A percentile compares a stretch with the other conserved stretches of the same genome.
These are phyloP conservation scores for Anoplius nigerrimus DNA, from an alignment of 2,888 invertebrate species.

Conservation along the genomic window DNA sequence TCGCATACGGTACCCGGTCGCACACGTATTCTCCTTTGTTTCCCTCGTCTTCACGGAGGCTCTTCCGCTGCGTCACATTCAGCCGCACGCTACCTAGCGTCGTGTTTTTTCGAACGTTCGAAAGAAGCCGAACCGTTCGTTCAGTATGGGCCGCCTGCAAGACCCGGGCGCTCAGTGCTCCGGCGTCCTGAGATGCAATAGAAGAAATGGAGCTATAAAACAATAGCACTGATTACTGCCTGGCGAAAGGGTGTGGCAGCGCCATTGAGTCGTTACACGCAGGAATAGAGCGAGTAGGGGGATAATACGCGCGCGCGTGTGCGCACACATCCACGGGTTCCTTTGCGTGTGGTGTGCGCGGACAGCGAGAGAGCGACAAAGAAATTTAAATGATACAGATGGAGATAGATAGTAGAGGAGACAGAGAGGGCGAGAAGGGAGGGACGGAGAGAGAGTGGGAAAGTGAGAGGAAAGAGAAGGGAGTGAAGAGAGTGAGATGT, in stretches of 20 bases:
- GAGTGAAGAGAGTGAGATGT: constrained; percentile 25
- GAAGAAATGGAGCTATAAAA: constrained; percentile 67
- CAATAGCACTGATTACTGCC: constrained; percentile 74
- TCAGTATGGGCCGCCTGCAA: not conserved
- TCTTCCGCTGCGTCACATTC: not conserved
- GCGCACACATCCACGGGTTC: constrained; percentile 23
- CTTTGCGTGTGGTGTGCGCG: constrained; percentile 6
- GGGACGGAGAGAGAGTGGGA: constrained; percentile 38
- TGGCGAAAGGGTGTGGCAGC: constrained; percentile 74
- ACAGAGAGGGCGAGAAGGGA: constrained; percentile 35
- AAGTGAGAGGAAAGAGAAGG: constrained; percentile 35
- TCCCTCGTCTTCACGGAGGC: not conserved
- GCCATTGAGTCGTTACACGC: constrained; percentile 74
- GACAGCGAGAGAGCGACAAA: constrained; percentile 25
- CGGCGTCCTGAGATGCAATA: constrained; percentile 51
- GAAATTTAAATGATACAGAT: constrained; percentile 16
- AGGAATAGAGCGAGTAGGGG: constrained; percentile 66
- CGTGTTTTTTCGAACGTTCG: too few relatives aligned
- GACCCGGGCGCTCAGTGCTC: constrained; percentile 10
- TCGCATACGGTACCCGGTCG: too few relatives aligned
- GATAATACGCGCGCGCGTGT: constrained; percentile 44
- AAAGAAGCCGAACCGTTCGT: not conserved
- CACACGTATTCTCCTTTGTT: not conserved
- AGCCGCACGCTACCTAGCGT: not conserved
- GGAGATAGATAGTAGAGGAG: constrained; percentile 25